Percentiles rank a stretch among this genome's conserved stretches.
phyloP scores from a whole-genome alignment of 1,140 invertebrate species.

The Aphelenchoides besseyi region DNA sequence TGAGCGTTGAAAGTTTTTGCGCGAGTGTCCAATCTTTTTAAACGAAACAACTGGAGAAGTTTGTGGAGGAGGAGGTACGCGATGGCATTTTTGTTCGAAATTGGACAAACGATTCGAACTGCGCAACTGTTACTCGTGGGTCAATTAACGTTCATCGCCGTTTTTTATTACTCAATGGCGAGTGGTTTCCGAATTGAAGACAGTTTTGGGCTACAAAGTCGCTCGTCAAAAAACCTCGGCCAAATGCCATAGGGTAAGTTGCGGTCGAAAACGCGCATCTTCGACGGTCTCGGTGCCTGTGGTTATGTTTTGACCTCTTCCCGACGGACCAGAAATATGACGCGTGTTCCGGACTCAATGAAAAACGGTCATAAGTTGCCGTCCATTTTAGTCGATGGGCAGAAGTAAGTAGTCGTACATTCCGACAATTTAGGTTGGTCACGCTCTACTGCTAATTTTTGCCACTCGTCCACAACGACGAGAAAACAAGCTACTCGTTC shows the following conservation, averaged over 20 bases:
- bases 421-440: not conserved
- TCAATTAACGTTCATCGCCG: not conserved
- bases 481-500: not conserved
- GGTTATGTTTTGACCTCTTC: not conserved
- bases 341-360: too few species aligned
- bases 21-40: too few species aligned
- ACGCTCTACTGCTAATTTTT: slow-evolving; percentile 1
- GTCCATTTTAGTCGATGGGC: not conserved
- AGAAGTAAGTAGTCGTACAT: not conserved
- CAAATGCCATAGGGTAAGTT: not conserved
- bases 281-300: not conserved
- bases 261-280: not conserved
- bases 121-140: not conserved
- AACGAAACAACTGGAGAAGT: not conserved
- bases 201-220: not conserved
- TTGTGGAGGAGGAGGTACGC: not conserved
- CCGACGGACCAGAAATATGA: too few species aligned
- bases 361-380: not conserved
- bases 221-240: not conserved
- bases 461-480: not conserved
- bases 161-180: not conserved
- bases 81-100: not conserved
- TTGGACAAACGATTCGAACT: not conserved
- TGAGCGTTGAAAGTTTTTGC: not conserved
- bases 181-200: not conserved